phyloP scores from a whole-genome alignment of 1,140 invertebrate genomes.

The Coptotermes formosanus region DNA sequence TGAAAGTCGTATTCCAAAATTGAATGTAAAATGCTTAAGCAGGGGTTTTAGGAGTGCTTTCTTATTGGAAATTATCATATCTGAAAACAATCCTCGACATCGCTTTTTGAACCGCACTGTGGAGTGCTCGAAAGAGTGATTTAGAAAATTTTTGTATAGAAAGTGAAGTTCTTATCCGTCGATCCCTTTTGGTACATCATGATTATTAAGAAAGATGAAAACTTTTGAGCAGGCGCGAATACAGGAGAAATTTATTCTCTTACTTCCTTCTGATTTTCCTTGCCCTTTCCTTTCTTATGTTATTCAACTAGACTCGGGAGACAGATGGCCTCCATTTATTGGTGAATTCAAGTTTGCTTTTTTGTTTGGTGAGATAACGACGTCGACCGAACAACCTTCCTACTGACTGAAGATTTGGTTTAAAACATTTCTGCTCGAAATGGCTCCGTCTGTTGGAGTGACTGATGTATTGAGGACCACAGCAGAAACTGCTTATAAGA shows the following conservation, averaged over 20 bases:
- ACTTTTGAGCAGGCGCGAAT: neutral
- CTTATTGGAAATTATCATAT: too few relatives aligned
- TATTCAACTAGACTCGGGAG: neutral
- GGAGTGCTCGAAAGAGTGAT: neutral
- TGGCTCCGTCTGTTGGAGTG: neutral
- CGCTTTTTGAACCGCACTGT: neutral
- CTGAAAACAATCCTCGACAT: too few relatives aligned
- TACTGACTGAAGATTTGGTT: neutral
- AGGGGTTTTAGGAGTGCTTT: too few relatives aligned
- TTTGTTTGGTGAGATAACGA: conserved; percentile 2
- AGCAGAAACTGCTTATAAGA: too few relatives aligned
- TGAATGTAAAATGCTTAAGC: too few relatives aligned
- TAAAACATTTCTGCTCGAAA: neutral
- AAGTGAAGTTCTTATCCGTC: neutral
- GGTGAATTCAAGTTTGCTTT: conserved; percentile 3
- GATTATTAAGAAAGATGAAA: conserved; percentile 7
- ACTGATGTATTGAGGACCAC: too few relatives aligned
- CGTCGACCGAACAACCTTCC: neutral
- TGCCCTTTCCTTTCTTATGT: neutral
- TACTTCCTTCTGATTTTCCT: neutral
- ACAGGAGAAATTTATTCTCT: neutral
- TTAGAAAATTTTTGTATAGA: neutral
- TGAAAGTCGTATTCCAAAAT: too few relatives aligned
- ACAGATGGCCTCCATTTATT: neutral
- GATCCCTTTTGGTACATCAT: neutral